Base-by-base conservation (phyloP, 2,888 invertebrate genomes). In the Synanthedon myopaeformis region DNA sequence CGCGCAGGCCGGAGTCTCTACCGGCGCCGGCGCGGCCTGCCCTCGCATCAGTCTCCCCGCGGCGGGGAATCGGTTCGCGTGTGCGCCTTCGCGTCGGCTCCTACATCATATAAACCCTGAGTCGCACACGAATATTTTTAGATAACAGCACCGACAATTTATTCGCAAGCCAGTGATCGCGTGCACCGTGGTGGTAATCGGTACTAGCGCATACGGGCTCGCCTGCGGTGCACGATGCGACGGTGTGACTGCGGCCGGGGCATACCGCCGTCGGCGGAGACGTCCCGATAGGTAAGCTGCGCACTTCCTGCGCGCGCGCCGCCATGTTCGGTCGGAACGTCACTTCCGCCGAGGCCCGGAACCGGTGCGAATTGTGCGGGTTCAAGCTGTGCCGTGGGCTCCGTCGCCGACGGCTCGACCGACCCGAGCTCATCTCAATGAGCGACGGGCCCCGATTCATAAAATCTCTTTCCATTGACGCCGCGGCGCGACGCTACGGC, bases 301-400 rank as follows among this genome's bases (percentile, higher is more conserved):
- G 86, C 86, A 86, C 83, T 86, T 86, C 85, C 86, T 86, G 86
- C 85, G 80, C 78, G 82, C 79, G 76, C 82, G 85, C 83, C 84
- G 85, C 85, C 86, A 85, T 84, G 79, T 85, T 86, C 84, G 76
- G 78, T 69, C 85, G 85, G 84, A 84, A 85, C 82, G 82, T 85
- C 85, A 84, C 81, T 71, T 75, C 73, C 70, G 76, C 62, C 74
- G 78, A 79, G 80, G 79, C 79, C 78, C 79, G 71, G 72, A 74
- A 69, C 70, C 70, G 66, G 67, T 70, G 67, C 61, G 58, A 56
- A 60, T 52, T 58, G 66, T 61, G 66, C 70, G 69, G 69, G 69
- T 68, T 64, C 67, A 67, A 70, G 76, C 74, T 71, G 73, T 61
- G 76, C 74, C 70, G 73, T 61, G 73, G 70, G 66, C 70, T 70